Base-by-base conservation (phyloP, 2,113 vertebrate species). In the Steatornis caripensis region DNA sequence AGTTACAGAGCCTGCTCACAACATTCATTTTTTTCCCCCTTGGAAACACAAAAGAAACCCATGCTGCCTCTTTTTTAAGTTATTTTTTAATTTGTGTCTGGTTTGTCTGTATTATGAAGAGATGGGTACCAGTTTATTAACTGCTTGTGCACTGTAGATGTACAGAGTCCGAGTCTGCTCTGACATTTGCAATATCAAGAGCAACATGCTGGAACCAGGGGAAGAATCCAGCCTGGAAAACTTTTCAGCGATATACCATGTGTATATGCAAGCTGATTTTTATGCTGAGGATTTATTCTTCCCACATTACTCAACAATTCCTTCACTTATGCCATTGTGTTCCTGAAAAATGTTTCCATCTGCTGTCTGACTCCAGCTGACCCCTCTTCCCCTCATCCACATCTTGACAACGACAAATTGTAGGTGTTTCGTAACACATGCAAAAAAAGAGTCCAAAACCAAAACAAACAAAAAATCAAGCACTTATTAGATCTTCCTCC, bases 271-370 rank as follows among this genome's bases (percentile, higher is more conserved):
- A 83, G 45, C 86, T 91, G 61, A 55, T 85, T 96, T 95, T 94
- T 90, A 74, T 92, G 87, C 83, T n/a, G 84, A 81, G 91, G 83
- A 87, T 96, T 97, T 97, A 77, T 95, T 94, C 93, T 95, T 93
- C 95, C 90, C 88, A 83, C 90, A 86, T 96, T 95, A 96, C 93
- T 96, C 97, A 96, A 97, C 93, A 91, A 85, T 95, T 94, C 93
- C 86, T 96, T 93, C 88, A 79, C 87, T 97, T 85, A 93, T 49
- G 81, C 94, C 93, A 96, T 96, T 96, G 97, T 97, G 79, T 82
- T 98, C 98, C 98, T 98, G 98, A 97, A 97, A 95, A 97, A 97
- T 46, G 94, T 83, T 96, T 97, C 98, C 98, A 98, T 99, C 98
- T 99, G 98, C 96, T 98, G 93, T 88, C 95, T 98, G 98, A 98